Evolutionary conservation across 2,113 vertebrate species (phyloP).

Genomic region (Antennarius striatus): DNA sequence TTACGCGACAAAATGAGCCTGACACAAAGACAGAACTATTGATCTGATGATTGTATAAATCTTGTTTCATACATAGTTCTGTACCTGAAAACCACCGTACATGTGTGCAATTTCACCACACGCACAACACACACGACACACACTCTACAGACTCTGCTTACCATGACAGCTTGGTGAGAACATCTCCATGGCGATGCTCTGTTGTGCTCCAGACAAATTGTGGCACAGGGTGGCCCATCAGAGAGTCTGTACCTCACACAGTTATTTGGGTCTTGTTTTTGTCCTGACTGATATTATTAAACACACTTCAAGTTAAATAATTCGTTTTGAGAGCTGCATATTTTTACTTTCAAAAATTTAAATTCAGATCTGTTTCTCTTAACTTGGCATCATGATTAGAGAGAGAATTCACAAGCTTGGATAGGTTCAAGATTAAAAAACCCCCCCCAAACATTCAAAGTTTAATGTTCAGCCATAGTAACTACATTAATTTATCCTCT

Average conservation of each 20-base stretch:
- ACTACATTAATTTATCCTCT: not conserved
- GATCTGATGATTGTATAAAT: too few species aligned
- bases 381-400: too few species aligned
- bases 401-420: too few species aligned
- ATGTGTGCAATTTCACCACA: not conserved
- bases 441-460: too few species aligned
- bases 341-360: too few species aligned
- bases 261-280: slow-evolving; percentile 12
- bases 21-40: too few species aligned
- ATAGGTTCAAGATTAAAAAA: too few species aligned
- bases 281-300: too few species aligned
- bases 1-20: too few species aligned
- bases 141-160: slow-evolving; percentile 28
- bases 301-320: too few species aligned
- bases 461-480: not conserved
- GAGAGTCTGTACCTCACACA: slow-evolving; percentile 49
- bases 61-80: not conserved
- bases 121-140: not conserved
- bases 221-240: slow-evolving; percentile 38
- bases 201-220: slow-evolving; percentile 76
- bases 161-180: slow-evolving; percentile 71
- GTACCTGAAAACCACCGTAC: not conserved
- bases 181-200: slow-evolving; percentile 66
- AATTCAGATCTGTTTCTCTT: too few species aligned
- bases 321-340: too few species aligned